Percentiles rank a stretch among this genome's conserved stretches.
Evolutionary conservation across 1,140 invertebrate species (phyloP).

Genomic region (Uloborus diversus): DNA sequence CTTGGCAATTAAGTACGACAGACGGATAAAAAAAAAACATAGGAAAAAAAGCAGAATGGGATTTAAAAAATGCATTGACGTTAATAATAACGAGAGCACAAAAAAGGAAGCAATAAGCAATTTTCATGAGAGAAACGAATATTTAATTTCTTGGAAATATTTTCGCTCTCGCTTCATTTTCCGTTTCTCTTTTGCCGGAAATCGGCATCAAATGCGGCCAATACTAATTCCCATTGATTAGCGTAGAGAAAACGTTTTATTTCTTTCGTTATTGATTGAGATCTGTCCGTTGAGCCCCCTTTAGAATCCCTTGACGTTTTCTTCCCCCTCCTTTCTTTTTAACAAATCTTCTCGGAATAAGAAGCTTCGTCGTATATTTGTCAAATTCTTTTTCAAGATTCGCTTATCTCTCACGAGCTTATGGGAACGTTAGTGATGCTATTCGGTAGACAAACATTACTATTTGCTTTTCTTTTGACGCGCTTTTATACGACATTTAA

Average conservation of each 20-base stretch:
- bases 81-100: constrained; percentile 20
- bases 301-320: not conserved
- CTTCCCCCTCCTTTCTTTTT: not conserved
- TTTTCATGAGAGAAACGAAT: constrained; percentile 20
- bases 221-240: constrained; percentile 55
- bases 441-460: constrained; percentile 54
- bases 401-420: constrained; percentile 48
- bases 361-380: constrained; percentile 46
- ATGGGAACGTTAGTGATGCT: constrained; percentile 31
- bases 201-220: constrained; percentile 31
- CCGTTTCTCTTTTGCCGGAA: constrained; percentile 19
- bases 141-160: constrained; percentile 49
- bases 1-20: constrained; percentile 22
- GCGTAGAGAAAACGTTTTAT: constrained; percentile 46
- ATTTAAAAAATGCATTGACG: constrained; percentile 17
- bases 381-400: constrained; percentile 53
- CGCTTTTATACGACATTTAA: constrained; percentile 54
- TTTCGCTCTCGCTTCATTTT: not conserved
- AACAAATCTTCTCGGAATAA: constrained; percentile 45
- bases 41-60: not conserved
- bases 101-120: constrained; percentile 9
- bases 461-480: constrained; percentile 56
- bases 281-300: not conserved
- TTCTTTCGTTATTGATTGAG: constrained; percentile 45
- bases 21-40: constrained; percentile 9